Evolutionary conservation across 64 coral and sea anemone species (phyloP).

Genomic region (Pachyseris speciosa): DNA sequence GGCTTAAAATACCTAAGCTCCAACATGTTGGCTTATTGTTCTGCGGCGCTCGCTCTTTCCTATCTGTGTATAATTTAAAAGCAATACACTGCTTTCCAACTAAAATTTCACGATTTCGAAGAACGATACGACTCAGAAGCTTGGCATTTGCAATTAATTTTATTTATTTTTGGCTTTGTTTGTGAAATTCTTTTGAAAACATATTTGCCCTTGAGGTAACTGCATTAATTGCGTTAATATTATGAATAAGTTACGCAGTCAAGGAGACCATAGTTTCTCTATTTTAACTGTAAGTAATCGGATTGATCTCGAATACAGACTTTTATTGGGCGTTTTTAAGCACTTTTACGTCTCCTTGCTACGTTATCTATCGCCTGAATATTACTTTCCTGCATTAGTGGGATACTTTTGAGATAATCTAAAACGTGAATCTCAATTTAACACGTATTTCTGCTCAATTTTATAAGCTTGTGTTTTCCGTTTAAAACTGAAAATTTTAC

Average conservation of each 20-base stretch:
- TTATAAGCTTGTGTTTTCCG: too few species aligned
- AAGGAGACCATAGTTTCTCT: neutral
- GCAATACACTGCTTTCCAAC: neutral
- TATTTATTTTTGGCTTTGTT: neutral
- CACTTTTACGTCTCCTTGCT: neutral
- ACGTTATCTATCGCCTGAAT: too few species aligned
- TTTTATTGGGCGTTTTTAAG: too few species aligned
- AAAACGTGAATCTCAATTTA: too few species aligned
- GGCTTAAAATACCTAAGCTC: neutral
- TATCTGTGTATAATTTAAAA: neutral
- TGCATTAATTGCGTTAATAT: neutral
- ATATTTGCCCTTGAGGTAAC: neutral
- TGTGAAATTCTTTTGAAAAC: neutral
- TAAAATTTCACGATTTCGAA: neutral
- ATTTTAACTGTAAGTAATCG: conserved; percentile 18
- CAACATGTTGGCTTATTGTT: neutral
- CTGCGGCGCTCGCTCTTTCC: neutral
- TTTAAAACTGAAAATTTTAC: too few species aligned
- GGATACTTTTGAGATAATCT: too few species aligned
- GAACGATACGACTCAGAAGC: neutral
- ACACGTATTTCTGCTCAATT: too few species aligned
- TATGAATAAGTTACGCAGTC: neutral
- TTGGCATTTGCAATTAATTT: neutral
- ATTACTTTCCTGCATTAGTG: too few species aligned
- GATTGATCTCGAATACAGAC: too few species aligned